phyloP scores from a whole-genome alignment of 2,113 vertebrate species.

The Perca flavescens region DNA sequence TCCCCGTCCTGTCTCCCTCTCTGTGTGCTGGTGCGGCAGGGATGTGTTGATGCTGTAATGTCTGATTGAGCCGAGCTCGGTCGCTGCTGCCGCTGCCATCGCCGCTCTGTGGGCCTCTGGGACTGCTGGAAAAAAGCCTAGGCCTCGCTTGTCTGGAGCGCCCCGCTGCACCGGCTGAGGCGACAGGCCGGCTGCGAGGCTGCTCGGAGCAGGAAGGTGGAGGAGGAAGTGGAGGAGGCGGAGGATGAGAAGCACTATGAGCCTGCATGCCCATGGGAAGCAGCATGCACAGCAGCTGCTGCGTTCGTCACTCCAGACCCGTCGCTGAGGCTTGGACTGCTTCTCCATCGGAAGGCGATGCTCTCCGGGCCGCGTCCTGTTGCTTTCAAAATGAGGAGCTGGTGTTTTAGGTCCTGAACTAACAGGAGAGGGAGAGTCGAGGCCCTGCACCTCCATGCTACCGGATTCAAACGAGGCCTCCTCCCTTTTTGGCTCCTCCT shows the following conservation, averaged over 20 bases:
- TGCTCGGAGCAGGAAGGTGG: constrained; percentile 72
- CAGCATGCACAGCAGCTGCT: constrained; percentile 67
- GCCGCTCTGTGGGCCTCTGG: constrained; percentile 76
- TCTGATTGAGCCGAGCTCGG: constrained; percentile 78
- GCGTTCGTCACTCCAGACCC: constrained; percentile 65
- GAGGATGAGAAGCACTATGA: constrained; percentile 72
- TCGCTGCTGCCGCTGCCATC: constrained; percentile 50
- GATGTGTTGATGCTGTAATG: constrained; percentile 76
- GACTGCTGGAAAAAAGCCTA: constrained; percentile 78
- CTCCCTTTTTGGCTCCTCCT: constrained; percentile 52
- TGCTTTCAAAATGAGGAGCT: constrained; percentile 35
- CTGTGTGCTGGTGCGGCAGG: constrained; percentile 66
- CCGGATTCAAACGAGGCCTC: constrained; percentile 56
- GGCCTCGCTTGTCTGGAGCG: constrained; percentile 77
- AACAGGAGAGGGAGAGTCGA: constrained; percentile 41
- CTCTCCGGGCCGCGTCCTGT: constrained; percentile 28
- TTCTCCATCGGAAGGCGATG: constrained; percentile 48
- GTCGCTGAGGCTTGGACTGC: constrained; percentile 59
- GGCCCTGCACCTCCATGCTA: constrained; percentile 64
- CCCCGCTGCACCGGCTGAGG: constrained; percentile 57
- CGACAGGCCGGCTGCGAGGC: constrained; percentile 59
- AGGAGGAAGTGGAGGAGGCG: constrained; percentile 76
- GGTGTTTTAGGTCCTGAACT: constrained; percentile 39
- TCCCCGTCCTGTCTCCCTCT: constrained; percentile 48
- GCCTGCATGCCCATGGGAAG: constrained; percentile 79